Conservation (phyloP, 2,113 vertebrate species). For the Laticauda colubrina region DNA sequence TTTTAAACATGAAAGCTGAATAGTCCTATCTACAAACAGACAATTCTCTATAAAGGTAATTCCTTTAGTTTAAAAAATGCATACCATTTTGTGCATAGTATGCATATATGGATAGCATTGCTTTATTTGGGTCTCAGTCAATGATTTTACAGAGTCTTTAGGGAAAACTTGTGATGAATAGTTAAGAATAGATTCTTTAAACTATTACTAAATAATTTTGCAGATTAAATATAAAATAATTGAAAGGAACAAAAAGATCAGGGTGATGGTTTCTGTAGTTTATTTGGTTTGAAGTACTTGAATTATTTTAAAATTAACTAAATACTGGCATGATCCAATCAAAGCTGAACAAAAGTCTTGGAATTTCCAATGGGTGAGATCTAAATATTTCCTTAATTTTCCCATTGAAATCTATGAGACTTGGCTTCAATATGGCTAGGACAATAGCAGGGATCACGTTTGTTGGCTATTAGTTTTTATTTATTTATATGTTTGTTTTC, state of each 20-base stretch:
- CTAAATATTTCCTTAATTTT: not conserved
- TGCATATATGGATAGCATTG: not conserved
- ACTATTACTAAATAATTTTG: not conserved
- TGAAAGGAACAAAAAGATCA: not conserved
- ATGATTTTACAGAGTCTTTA: not conserved
- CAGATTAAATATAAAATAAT: not conserved
- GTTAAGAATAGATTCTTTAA: not conserved
- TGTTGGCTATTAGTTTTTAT: not conserved
- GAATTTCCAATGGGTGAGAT: not conserved
- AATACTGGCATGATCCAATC: not conserved
- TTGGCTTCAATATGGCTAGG: not conserved
- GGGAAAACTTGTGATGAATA: not conserved
- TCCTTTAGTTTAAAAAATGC: not conserved
- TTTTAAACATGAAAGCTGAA: not conserved
- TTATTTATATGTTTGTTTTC: conserved; percentile 8
- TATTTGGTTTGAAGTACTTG: not conserved
- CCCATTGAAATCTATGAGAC: not conserved
- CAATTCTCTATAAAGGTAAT: not conserved
- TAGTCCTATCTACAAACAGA: not conserved
- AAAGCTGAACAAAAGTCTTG: not conserved
- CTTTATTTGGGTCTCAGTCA: not conserved
- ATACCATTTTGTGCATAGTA: not conserved
- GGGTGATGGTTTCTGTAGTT: not conserved
- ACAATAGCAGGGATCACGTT: fast-evolving
- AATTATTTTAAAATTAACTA: not conserved